These are phyloP conservation scores for Leistus spinibarbis DNA, from an alignment of 2,888 invertebrate species.

Conservation along the genomic window DNA sequence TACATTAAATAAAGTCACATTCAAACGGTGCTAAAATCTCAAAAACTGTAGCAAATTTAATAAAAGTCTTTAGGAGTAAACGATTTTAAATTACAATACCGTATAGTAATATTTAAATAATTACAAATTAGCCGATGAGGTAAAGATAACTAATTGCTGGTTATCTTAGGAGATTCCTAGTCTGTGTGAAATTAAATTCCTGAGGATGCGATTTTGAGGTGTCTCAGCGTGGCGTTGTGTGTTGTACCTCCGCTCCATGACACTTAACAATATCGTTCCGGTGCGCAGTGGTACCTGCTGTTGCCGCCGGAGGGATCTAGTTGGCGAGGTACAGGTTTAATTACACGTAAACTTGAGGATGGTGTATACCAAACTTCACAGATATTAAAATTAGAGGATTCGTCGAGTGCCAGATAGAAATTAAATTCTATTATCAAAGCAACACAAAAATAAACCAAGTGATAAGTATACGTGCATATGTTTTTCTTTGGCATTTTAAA, in stretches of 20 bases:
- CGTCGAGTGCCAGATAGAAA: background rate
- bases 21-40: no score
- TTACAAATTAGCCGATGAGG: background rate
- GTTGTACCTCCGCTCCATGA: background rate
- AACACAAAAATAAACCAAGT: no score
- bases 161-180: conserved; percentile 26
- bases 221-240: background rate
- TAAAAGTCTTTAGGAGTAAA: background rate
- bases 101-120: background rate
- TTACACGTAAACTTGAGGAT: background rate
- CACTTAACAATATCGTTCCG: background rate
- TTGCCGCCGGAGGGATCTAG: background rate
- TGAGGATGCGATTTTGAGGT: conserved; percentile 20
- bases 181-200: conserved; percentile 34
- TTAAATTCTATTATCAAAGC: no score
- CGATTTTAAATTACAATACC: background rate
- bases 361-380: background rate
- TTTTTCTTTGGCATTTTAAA: no score
- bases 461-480: no score
- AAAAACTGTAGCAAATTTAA: no score
- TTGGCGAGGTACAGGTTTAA: background rate
- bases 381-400: background rate
- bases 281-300: background rate
- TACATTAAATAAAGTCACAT: no score
- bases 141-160: conserved; percentile 17